A percentile compares a stretch with the other conserved stretches of the same genome.
Conservation (phyloP, 2,888 invertebrate genomes). For the Empis stercorea region DNA sequence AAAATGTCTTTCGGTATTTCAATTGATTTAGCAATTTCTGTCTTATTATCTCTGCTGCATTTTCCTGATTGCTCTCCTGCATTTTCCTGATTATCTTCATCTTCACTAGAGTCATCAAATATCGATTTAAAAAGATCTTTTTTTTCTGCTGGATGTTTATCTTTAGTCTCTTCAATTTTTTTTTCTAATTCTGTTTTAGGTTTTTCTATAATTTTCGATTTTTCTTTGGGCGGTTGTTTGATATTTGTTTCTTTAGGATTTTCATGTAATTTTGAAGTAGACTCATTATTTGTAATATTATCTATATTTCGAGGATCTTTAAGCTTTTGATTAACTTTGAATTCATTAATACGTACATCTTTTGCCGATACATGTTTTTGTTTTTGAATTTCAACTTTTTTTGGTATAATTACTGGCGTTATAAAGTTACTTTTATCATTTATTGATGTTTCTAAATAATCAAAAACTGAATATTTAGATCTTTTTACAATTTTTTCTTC, state of each 20-base stretch:
- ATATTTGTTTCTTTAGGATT: background rate
- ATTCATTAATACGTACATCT: conserved; percentile 7
- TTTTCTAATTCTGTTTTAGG: conserved; percentile 27
- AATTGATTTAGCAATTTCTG: conserved; percentile 10
- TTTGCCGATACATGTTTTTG: conserved; percentile 5
- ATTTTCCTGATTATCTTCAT: conserved; percentile 35
- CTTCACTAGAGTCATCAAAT: conserved; percentile 69
- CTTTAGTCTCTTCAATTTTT: conserved; percentile 23
- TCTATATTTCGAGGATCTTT: background rate
- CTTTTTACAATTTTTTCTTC: conserved; percentile 43
- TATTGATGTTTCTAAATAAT: conserved; percentile 52
- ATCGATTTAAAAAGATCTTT: conserved; percentile 80
- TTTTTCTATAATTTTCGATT: conserved; percentile 4
- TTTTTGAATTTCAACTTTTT: conserved; percentile 15
- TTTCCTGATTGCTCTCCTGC: conserved; percentile 19
- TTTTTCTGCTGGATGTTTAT: conserved; percentile 42
- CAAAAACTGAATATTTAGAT: conserved; percentile 60
- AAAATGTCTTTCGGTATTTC: conserved; percentile 18
- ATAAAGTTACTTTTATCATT: conserved; percentile 43
- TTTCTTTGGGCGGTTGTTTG: background rate
- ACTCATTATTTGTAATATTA: background rate
- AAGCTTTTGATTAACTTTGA: background rate
- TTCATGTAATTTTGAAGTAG: background rate
- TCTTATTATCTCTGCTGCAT: conserved; percentile 22
- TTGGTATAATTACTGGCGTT: conserved; percentile 32